phyloP scores from a whole-genome alignment of 1,140 invertebrate genomes.

The Microplitis demolitor region DNA sequence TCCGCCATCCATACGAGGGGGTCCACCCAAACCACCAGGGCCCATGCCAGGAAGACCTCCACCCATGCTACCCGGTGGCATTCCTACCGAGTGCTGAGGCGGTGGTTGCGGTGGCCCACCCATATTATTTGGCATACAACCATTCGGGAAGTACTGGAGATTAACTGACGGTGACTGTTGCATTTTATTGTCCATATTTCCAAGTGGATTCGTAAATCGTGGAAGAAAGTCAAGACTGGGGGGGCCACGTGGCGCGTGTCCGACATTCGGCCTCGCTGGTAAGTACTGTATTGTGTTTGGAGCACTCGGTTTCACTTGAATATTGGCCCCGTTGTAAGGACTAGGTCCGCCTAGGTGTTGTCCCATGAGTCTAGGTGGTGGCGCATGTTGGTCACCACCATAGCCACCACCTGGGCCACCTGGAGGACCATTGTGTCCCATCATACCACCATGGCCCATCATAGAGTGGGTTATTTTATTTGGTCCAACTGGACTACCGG shows the following conservation, averaged over 20 bases:
- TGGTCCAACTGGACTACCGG: conserved; percentile 53
- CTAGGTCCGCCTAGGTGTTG: conserved; percentile 63
- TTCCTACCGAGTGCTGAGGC: conserved; percentile 5
- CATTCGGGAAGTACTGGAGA: conserved; percentile 76
- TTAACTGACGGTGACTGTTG: conserved; percentile 68
- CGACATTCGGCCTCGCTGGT: conserved; percentile 83
- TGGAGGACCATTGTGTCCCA: conserved; percentile 59
- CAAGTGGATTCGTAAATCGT: conserved; percentile 80
- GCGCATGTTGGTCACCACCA: conserved; percentile 47
- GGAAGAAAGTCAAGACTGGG: conserved; percentile 92
- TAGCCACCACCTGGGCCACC: conserved; percentile 31
- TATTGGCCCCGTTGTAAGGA: conserved; percentile 81
- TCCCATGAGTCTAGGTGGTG: conserved; percentile 54
- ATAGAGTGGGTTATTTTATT: conserved; percentile 56
- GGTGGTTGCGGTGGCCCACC: conserved; percentile 39
- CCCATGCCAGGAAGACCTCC: conserved; percentile 9
- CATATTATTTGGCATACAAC: conserved; percentile 54
- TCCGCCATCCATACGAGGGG: conserved; percentile 43
- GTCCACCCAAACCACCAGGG: conserved; percentile 33
- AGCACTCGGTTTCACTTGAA: conserved; percentile 93
- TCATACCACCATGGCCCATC: conserved; percentile 65
- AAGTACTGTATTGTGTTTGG: conserved; percentile 98
- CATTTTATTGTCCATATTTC: conserved; percentile 74
- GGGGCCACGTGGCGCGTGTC: conserved; percentile 73
- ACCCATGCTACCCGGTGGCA: conserved; percentile 44